Evolutionary conservation across 2,888 invertebrate genomes (phyloP), one percentile per base, ranked within the genome.

Genomic region (Euzophera pinguis): DNA sequence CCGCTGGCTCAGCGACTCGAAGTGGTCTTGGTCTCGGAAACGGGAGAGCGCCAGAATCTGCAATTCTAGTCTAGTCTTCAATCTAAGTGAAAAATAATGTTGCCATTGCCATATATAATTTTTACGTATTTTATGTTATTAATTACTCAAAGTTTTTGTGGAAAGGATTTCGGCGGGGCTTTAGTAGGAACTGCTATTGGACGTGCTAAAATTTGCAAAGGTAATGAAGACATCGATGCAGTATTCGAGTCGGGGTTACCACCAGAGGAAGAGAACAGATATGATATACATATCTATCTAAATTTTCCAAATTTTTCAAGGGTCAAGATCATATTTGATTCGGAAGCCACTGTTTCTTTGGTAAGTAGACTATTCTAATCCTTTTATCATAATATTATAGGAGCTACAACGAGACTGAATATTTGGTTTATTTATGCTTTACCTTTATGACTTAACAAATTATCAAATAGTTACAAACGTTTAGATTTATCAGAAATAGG

Each of bases 261-360:
- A 2, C 51, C 51, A 12, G 51, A 51, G 6, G 51, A 51, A 22
- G 51, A 51, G 13, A 51, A 51, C 27, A 35, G 17, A 9, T 51
- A 51, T 27, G 2, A 22, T 7, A 6, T 51, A 5, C 1, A 1
- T 1, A 37, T 51, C 4, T 6, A 6, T 27, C 10, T 9, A 8
- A 10, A 13, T 12, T 43, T 51, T 13, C 51, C 51, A 8, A n/a
- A 34, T 22, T 13, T 13, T 7, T 51, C 51, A 7, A 35, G 51
- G 14, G 35, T 51, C 0, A 8, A 9, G 0, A 51, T 51, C 12
- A 13, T 4, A 3, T 51, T 51, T 14, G 51, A 51, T 35, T 51
- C 51, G 1, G 51, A 51, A 51, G 51, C 51, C 5, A 51, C 43
- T 4, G 51, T 42, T 9, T 17, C 51, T 22, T 43, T 51, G 43